phyloP scores from a whole-genome alignment of 1,140 invertebrate genomes.

The Anagrus nilaparvatae region DNA sequence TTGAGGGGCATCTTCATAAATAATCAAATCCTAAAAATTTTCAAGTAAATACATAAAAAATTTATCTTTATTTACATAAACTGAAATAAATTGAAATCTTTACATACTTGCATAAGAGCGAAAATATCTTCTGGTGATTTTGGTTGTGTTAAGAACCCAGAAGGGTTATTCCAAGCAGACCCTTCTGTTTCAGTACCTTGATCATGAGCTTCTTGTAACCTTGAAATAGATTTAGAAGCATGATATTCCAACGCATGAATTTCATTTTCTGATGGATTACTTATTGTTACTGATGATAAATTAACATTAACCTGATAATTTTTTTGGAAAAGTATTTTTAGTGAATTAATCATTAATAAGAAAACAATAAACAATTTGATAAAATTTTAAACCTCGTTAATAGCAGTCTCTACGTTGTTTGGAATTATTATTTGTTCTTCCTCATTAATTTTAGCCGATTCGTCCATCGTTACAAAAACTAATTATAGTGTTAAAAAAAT shows the following conservation, averaged over 20 bases:
- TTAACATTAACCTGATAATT: no score
- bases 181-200: conserved; percentile 41
- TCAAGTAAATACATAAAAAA: background rate
- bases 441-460: conserved; percentile 32
- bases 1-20: conserved; percentile 39
- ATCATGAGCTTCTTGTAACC: conserved; percentile 51
- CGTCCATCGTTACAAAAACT: conserved; percentile 45
- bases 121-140: conserved; percentile 37
- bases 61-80: background rate
- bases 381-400: no score
- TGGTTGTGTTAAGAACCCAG: conserved; percentile 34
- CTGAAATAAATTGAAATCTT: background rate
- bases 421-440: no score
- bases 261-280: conserved; percentile 21
- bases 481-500: no score
- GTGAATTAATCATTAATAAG: no score
- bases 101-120: conserved; percentile 36
- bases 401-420: no score
- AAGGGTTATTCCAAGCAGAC: conserved; percentile 37
- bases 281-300: no score
- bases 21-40: conserved; percentile 38
- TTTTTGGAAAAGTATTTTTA: no score
- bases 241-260: conserved; percentile 52
- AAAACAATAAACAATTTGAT: no score
- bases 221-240: conserved; percentile 53